These are phyloP conservation scores for Atherinomorus stipes DNA, from an alignment of 2,113 vertebrate genomes.

Conservation along the genomic window DNA sequence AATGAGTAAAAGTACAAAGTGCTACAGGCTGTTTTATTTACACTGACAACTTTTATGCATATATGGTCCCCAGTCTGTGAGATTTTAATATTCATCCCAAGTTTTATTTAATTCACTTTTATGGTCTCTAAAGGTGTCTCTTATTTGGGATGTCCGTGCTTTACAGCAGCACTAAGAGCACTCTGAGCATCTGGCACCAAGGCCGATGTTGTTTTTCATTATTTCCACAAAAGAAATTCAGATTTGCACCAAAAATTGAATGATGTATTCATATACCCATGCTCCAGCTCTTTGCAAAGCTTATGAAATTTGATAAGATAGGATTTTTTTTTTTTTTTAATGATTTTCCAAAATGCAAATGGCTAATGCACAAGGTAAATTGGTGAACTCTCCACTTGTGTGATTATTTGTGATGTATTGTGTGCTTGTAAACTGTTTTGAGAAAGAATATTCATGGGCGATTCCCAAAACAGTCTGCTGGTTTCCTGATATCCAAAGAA, in stretches of 20 bases:
- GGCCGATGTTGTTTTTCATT: neutral
- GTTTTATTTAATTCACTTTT: conserved; percentile 1
- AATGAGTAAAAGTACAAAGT: conserved; percentile 33
- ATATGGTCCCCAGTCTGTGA: neutral
- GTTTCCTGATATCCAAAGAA: too few relatives aligned
- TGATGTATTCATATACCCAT: too few relatives aligned
- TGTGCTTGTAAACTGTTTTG: too few relatives aligned
- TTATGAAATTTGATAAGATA: neutral
- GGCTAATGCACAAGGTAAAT: neutral
- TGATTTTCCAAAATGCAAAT: neutral
- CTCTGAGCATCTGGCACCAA: neutral
- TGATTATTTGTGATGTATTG: too few relatives aligned
- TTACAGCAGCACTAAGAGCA: neutral
- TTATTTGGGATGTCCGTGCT: neutral
- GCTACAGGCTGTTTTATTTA: conserved; percentile 35
- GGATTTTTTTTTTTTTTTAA: neutral
- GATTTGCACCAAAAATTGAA: too few relatives aligned
- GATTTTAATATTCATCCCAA: conserved; percentile 14
- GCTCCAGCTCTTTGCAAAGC: neutral
- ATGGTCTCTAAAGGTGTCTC: conserved; percentile 1
- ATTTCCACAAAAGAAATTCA: neutral
- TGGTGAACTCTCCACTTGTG: too few relatives aligned
- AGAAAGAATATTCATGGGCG: too few relatives aligned
- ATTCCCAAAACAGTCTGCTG: too few relatives aligned
- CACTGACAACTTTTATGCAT: conserved; percentile 37